Conservation (phyloP, 2,113 vertebrate species). For the Elephantulus edwardii region DNA sequence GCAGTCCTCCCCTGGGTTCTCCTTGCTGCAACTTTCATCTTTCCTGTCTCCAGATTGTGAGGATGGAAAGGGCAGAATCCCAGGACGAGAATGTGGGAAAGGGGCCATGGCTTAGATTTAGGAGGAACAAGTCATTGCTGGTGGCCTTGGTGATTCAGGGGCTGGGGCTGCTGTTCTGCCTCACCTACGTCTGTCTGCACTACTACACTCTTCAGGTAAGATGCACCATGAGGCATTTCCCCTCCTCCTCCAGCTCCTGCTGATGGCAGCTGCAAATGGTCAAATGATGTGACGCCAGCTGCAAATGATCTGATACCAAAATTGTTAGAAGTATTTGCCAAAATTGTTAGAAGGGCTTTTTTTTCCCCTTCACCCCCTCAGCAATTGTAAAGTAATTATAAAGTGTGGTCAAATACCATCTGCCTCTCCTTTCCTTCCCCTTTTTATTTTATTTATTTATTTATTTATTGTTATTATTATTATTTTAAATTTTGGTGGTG, state of each 20-base stretch:
- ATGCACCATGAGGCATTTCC: background rate
- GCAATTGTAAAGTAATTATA: background rate
- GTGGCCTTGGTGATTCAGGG: slow-evolving; percentile 72
- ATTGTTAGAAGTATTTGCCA: background rate
- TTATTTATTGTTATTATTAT: too few species aligned
- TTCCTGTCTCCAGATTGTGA: background rate
- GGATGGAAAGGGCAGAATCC: slow-evolving; percentile 62
- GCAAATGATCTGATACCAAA: background rate
- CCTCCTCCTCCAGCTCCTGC: background rate
- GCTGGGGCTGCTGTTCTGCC: slow-evolving; percentile 79
- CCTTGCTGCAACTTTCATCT: background rate
- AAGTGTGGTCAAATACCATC: slow-evolving; percentile 23
- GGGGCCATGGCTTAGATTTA: slow-evolving; percentile 40
- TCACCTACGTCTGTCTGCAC: slow-evolving; percentile 78
- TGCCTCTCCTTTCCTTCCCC: slow-evolving; percentile 51
- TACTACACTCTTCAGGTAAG: slow-evolving; percentile 81
- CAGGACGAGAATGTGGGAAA: background rate
- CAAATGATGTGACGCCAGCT: too few species aligned
- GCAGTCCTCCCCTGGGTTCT: background rate
- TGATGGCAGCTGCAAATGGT: background rate
- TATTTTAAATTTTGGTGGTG: background rate
- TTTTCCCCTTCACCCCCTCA: background rate
- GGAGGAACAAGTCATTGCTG: slow-evolving; percentile 73
- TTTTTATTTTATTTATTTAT: background rate
- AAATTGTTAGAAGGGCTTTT: background rate